Base-by-base conservation (phyloP, 2,888 invertebrate genomes). In the Lymantria monacha region DNA sequence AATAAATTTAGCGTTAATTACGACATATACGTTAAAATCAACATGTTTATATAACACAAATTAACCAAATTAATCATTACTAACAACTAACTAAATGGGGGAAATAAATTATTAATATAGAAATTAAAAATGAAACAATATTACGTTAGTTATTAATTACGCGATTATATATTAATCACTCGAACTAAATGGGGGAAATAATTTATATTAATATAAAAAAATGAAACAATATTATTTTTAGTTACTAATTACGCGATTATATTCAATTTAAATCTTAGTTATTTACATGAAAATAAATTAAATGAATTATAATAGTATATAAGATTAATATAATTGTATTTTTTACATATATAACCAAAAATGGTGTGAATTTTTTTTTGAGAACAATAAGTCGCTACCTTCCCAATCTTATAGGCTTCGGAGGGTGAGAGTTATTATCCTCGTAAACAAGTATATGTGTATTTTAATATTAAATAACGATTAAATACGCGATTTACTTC, bases 351-450 rank as follows among this genome's bases (percentile, higher is more conserved):
- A 51, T 48, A 53, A 49, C n/a, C n/a, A 51, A 66, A 56, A 52
- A 60, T 59, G 59, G n/a, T n/a, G n/a, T n/a, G 58, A 69, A 53
- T 63, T 55, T 33, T 22, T 22, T 22, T 48, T 66, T 58, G 76
- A 80, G 84, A 81, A 85, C 77, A 90, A 90, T 90, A 90, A 88
- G 87, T 89, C 88, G 78, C 84, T 53, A 59, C 64, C 86, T 83
- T 85, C 80, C 83, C 82, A 69, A 58, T 61, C 48, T 54, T 65
- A 61, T 70, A 14, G 65, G 66, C 56, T 52, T 61, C 59, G 56
- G 74, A 78, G 83, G 84, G 82, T 65, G 85, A 76, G 86, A 90
- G 90, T 83, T 87, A 90, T 91, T 91, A 86, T 83, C 72, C 80
- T 72, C 72, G 61, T 59, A 61, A 66, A 79, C 74, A 76, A 70